Evolutionary conservation across 2,113 vertebrate genomes (phyloP), one percentile per base, ranked within the genome.

Genomic region (Mesitornis unicolor): DNA sequence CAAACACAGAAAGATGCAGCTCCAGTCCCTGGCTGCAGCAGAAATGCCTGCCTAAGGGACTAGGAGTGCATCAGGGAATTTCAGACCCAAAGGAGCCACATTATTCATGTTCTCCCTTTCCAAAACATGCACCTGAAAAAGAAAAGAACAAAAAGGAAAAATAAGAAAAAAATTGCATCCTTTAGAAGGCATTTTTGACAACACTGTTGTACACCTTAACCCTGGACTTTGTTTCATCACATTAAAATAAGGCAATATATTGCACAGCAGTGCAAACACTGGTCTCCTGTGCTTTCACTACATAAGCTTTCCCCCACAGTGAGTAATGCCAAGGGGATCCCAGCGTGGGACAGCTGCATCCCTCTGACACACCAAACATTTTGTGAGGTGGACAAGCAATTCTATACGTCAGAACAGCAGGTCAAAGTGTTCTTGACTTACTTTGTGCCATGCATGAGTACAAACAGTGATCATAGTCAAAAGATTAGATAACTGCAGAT

Each of bases 401-500:
- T 2, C 26, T 33, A 2, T 20, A 56, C 8, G 40, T 81, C 83
- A 78, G 29, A 94, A 50, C 16, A 75, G 69, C 12, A 77, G 33
- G 40, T 2, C 7, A 75, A 70, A 87, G 6, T 50, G 31, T 9
- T 77, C 65, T 54, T 76, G 33, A 83, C 68, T 87, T 40, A 24
- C 51, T 78, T 95, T 81, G 12, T 65, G 19, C 21, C 2, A 3
- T 1, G 1, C 10, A 19, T 26, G 16, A 69, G 4, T 28, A 43
- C 13, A 9, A 56, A n/a, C 17, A 50, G 45, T 28, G 43, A 68
- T 47, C 1, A 0, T 13, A 9, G 56, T 65, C 1, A 0, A 75
- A 89, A 85, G 36, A 71, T 53, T 21, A 84, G 61, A 57, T 54
- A n/a, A 47, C 16, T 56, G 33, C 16, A 65, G 22, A 48, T 63